Evolutionary conservation across 2,113 vertebrate species (phyloP).

Genomic region (Apus apus): DNA sequence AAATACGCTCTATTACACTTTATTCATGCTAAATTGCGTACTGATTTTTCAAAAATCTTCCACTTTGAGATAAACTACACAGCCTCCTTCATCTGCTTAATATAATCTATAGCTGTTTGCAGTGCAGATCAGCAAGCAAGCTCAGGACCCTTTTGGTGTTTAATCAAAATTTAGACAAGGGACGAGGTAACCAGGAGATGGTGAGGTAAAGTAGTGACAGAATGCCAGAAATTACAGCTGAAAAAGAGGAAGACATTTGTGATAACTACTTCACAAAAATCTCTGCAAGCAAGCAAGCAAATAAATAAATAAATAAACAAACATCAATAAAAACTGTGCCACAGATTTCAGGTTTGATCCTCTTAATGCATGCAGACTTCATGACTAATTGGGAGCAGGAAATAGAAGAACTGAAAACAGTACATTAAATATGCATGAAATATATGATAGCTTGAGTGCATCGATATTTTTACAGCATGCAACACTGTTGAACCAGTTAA

Average conservation of each 20-base stretch:
- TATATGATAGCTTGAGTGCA: background rate
- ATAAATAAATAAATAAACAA: background rate
- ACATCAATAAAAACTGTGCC: background rate
- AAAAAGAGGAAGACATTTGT: background rate
- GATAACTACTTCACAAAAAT: background rate
- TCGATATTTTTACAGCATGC: background rate
- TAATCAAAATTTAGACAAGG: background rate
- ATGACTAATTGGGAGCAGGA: background rate
- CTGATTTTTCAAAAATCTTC: background rate
- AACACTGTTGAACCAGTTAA: background rate
- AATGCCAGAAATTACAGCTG: background rate
- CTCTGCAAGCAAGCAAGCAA: background rate
- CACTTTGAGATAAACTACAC: background rate
- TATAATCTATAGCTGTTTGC: background rate
- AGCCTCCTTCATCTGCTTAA: background rate
- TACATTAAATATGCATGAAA: conserved; percentile 37
- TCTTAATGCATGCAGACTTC: conserved; percentile 17
- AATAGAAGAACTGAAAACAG: background rate
- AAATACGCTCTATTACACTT: background rate
- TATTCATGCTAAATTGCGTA: background rate
- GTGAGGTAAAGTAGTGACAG: background rate
- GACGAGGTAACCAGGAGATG: background rate
- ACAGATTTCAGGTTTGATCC: background rate
- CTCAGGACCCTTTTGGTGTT: background rate
- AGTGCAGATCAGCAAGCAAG: background rate